These are phyloP conservation scores for Numenius phaeopus DNA, from an alignment of 2,797 vertebrate species.

Conservation along the genomic window DNA sequence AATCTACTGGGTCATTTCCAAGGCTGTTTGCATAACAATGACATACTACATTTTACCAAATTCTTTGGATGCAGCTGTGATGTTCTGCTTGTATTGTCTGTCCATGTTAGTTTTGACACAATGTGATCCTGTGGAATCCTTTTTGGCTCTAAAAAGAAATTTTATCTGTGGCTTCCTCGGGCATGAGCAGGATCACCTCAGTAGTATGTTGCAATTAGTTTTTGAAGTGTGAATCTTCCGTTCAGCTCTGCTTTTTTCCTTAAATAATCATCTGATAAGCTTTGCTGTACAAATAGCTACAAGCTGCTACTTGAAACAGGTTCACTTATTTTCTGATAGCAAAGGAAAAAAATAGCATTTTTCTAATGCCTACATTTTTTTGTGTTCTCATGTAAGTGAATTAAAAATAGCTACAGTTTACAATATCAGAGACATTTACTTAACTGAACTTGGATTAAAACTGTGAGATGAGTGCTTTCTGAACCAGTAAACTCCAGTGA, in stretches of 20 bases:
- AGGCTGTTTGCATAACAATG: slow-evolving; percentile 44
- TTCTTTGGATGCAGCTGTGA: not conserved
- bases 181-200: not conserved
- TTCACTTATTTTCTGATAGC: not conserved
- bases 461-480: slow-evolving; percentile 50
- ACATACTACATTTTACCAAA: not conserved
- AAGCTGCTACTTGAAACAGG: slow-evolving; percentile 30
- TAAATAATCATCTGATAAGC: not conserved
- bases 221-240: not conserved
- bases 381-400: not conserved
- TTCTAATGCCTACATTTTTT: not conserved
- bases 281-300: not conserved
- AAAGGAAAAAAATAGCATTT: not conserved
- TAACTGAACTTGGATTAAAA: slow-evolving; percentile 33
- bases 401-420: slow-evolving; percentile 17
- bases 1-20: slow-evolving; percentile 22
- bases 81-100: not conserved
- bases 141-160: slow-evolving; percentile 15
- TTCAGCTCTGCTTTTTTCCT: not conserved
- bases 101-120: not conserved
- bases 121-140: slow-evolving; percentile 37
- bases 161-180: not conserved
- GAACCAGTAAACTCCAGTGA: not conserved
- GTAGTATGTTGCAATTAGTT: not conserved
- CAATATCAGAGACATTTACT: not conserved